A percentile compares a stretch with the other conserved stretches of the same genome.
Conservation (phyloP, 2,113 vertebrate genomes). For the Sapayoa aenigma region DNA sequence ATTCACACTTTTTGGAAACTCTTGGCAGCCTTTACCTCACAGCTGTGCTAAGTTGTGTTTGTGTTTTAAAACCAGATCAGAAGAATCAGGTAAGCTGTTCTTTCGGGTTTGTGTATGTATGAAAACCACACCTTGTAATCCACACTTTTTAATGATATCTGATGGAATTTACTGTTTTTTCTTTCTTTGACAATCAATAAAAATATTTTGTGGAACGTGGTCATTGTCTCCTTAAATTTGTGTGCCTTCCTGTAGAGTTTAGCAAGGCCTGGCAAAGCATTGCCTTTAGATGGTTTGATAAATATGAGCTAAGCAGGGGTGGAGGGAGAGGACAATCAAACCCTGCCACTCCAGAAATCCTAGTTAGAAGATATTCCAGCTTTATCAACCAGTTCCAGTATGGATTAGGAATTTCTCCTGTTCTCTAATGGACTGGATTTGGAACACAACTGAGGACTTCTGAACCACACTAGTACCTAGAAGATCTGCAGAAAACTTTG, state of each 20-base stretch:
- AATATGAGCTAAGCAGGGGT: neutral
- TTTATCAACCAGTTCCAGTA: neutral
- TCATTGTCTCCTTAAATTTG: constrained; percentile 67
- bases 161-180: constrained; percentile 42
- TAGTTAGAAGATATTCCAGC: neutral
- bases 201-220: constrained; percentile 68
- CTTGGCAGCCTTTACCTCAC: neutral
- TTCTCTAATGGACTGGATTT: constrained; percentile 6
- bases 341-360: constrained; percentile 6
- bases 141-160: neutral
- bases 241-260: neutral
- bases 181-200: constrained; percentile 69
- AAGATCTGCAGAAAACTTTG: neutral
- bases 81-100: constrained; percentile 53
- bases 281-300: neutral
- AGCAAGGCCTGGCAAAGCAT: neutral
- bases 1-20: neutral
- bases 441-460: constrained; percentile 19
- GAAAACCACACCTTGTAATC: constrained; percentile 23
- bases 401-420: neutral
- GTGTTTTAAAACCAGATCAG: neutral
- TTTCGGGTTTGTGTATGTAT: constrained; percentile 8
- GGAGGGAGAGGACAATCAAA: neutral
- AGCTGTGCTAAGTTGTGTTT: neutral
- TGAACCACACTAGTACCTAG: neutral